Evolutionary conservation across 2,113 vertebrate genomes (phyloP).

Genomic region (Argyrosomus japonicus): DNA sequence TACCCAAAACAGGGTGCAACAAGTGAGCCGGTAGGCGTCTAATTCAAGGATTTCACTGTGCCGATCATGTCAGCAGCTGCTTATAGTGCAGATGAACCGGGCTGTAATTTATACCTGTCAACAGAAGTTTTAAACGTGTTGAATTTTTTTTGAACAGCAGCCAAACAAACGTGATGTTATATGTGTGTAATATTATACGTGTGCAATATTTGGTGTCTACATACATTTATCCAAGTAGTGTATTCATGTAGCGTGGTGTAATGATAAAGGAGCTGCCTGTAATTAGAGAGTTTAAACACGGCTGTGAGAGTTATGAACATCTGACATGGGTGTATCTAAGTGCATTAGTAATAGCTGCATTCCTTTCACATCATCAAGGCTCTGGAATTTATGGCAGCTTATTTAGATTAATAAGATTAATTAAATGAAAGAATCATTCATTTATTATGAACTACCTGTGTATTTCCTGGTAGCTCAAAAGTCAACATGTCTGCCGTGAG

Average conservation of each 20-base stretch:
- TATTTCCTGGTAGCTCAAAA: neutral
- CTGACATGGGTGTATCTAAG: neutral
- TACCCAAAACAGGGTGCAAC: neutral
- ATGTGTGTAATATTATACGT: neutral
- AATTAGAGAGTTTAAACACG: neutral
- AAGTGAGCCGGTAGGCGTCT: neutral
- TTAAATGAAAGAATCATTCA: neutral
- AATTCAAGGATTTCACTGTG: neutral
- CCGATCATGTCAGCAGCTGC: neutral
- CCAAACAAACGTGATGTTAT: neutral
- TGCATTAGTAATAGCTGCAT: slow-evolving; percentile 2
- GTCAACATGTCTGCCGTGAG: neutral
- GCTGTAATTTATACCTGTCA: neutral
- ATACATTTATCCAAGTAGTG: neutral
- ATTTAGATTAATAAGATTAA: neutral
- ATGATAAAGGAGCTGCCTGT: too few species aligned
- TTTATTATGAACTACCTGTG: neutral
- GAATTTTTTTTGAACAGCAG: neutral
- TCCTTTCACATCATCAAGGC: neutral
- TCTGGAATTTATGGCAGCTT: neutral
- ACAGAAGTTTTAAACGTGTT: neutral
- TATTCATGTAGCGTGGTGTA: too few species aligned
- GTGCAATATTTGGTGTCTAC: neutral
- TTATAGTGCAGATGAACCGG: neutral
- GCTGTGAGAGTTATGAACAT: neutral